Percentiles rank a stretch among this genome's conserved stretches.
phyloP scores from a whole-genome alignment of 2,888 invertebrate genomes.

The Eupithecia centaureata region DNA sequence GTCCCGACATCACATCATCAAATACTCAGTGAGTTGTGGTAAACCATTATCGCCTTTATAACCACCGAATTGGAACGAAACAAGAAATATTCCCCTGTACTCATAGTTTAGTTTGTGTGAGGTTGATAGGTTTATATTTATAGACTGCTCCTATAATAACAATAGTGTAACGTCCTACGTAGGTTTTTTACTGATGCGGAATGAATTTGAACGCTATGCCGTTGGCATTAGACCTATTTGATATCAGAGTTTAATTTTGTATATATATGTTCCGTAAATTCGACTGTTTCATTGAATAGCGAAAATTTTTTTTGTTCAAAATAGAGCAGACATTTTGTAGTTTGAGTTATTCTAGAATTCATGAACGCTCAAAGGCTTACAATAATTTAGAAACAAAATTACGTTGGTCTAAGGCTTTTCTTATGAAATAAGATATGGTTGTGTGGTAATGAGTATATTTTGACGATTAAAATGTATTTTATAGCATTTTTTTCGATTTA shows the following conservation, averaged over 20 bases:
- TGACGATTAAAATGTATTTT: conserved; percentile 52
- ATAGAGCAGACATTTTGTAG: conserved; percentile 5
- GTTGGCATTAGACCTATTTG: conserved; percentile 18
- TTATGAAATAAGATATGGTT: conserved; percentile 75
- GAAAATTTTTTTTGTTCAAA: background rate
- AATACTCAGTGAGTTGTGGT: conserved; percentile 78
- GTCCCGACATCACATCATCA: conserved; percentile 54
- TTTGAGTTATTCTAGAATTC: conserved; percentile 12
- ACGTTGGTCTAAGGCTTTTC: conserved; percentile 60
- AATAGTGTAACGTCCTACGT: conserved; percentile 17
- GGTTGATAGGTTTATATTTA: conserved; percentile 12
- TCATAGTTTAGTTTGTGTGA: conserved; percentile 32
- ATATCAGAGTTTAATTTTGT: conserved; percentile 3
- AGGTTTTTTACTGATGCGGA: conserved; percentile 13
- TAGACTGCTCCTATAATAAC: conserved; percentile 26
- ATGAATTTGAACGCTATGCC: conserved; percentile 16
- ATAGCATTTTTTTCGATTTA: conserved; percentile 56
- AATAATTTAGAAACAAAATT: conserved; percentile 51
- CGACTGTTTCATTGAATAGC: background rate
- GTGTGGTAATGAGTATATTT: conserved; percentile 64
- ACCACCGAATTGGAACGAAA: conserved; percentile 37
- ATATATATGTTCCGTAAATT: background rate
- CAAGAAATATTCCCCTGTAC: conserved; percentile 30
- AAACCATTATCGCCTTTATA: conserved; percentile 39
- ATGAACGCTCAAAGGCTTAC: conserved; percentile 48